Evolutionary conservation across 2,797 vertebrate genomes (phyloP).

Genomic region (Natrix natrix): DNA sequence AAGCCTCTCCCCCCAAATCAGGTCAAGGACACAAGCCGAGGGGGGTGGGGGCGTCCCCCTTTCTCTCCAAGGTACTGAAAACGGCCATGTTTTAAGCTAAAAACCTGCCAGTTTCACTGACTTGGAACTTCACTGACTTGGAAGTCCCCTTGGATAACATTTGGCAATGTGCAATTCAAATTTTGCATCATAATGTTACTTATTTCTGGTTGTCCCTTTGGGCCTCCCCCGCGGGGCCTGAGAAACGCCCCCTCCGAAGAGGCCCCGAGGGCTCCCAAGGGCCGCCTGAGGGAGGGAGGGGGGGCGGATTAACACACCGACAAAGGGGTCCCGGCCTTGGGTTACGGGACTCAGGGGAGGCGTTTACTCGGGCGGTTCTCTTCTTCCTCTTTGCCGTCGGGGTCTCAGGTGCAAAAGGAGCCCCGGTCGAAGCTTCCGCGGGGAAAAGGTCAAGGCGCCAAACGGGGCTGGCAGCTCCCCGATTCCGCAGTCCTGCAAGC

Average conservation of each 20-base stretch:
- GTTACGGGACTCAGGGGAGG: fast-evolving
- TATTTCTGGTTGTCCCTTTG: neutral
- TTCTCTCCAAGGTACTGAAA: neutral
- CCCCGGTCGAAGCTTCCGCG: fast-evolving
- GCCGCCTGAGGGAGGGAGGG: neutral
- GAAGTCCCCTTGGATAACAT: neutral
- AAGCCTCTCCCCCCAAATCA: neutral
- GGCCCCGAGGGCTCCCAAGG: neutral
- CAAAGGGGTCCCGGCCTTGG: neutral
- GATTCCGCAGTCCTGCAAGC: neutral
- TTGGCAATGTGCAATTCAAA: neutral
- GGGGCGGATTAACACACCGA: no score
- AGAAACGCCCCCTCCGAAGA: neutral
- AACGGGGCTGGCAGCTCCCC: neutral
- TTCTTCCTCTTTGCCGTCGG: neutral
- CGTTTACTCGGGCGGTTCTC: neutral
- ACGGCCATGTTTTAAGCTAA: neutral
- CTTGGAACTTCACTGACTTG: no score
- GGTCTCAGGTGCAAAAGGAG: neutral
- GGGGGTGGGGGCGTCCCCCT: neutral
- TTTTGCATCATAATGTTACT: neutral
- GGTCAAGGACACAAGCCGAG: neutral
- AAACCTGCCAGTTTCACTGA: neutral
- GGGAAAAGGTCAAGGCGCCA: fast-evolving
- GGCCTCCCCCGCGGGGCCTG: neutral